Evolutionary conservation across 1,140 invertebrate genomes (phyloP), one percentile per base, ranked within the genome.

Genomic region (Drosophila neocordata): DNA sequence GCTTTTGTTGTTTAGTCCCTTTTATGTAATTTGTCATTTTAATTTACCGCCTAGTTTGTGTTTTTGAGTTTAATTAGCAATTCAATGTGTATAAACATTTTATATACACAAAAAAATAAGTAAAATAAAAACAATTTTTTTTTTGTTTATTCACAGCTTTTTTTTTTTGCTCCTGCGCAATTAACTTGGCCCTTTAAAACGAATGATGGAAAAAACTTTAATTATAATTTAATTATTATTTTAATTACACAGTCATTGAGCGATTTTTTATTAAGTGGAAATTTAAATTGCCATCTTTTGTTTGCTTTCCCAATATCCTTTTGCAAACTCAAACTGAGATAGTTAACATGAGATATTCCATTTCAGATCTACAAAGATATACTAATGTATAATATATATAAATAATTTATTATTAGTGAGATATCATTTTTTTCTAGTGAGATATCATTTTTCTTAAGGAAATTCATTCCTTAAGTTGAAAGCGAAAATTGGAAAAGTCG

Each of bases 191-290:
- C 27, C 53, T 48, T 48, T 20, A 20, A 55, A 9, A 35, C 8
- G 13, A 59, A 24, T 24, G 7, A n/a, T 61, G 59, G 53, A 24
- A 66, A 58, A 59, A 24, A 67, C 55, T 81, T 74, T 87, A 81
- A 85, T 81, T 78, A 81, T 87, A 81, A 71, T 84, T 85, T 85
- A 81, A 85, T 87, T 85, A 87, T 72, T 68, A 87, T 75, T 74
- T 72, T 81, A 85, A 87, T 85, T 74, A 85, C 67, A 55, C 65
- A 52, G 66, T 73, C 52, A 18, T 48, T n/a, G 8, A 51, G 48
- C 31, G 62, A 71, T 77, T 80, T 87, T 68, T 58, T 63, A 65
- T 77, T 68, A 74, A 77, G 65, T 66, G 66, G 37, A 70, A 44
- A 69, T 70, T 77, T 65, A 73, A 77, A 84, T 85, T 85, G 55